phyloP scores from a whole-genome alignment of 1,140 invertebrate genomes.

The Carposina sasakii region DNA sequence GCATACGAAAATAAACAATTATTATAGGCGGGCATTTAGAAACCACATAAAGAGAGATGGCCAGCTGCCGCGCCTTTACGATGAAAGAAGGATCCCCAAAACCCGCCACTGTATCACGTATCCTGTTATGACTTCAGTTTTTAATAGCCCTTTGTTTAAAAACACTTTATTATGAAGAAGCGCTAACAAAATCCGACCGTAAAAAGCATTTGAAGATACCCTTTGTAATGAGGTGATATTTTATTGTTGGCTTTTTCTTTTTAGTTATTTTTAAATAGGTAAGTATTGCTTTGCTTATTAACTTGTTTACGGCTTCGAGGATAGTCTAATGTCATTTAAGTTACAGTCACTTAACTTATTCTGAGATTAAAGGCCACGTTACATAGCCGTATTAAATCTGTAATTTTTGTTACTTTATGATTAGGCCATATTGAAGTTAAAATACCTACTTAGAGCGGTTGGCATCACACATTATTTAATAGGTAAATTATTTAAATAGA shows the following conservation, averaged over 20 bases:
- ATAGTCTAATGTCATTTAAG: too few species aligned
- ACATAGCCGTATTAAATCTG: too few species aligned
- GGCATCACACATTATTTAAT: too few species aligned
- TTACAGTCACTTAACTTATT: too few species aligned
- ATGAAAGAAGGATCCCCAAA: slow-evolving; percentile 58
- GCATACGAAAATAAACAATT: slow-evolving; percentile 62
- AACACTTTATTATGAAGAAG: slow-evolving; percentile 53
- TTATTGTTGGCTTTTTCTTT: slow-evolving; percentile 37
- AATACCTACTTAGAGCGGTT: too few species aligned
- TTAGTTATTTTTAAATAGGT: slow-evolving; percentile 19
- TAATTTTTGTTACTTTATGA: too few species aligned
- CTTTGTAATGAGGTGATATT: slow-evolving; percentile 24
- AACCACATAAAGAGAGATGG: slow-evolving; percentile 64
- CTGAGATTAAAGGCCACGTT: too few species aligned
- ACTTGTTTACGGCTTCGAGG: too few species aligned
- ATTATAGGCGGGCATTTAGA: slow-evolving; percentile 62
- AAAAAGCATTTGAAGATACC: slow-evolving; percentile 32
- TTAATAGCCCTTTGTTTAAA: slow-evolving; percentile 58
- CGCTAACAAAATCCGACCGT: slow-evolving; percentile 42
- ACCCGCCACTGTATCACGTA: slow-evolving; percentile 61
- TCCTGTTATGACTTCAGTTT: slow-evolving; percentile 69
- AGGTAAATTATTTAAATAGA: too few species aligned
- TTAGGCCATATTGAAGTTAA: too few species aligned
- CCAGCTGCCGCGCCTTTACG: slow-evolving; percentile 66
- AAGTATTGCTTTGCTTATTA: too few species aligned